These are phyloP conservation scores for Procambarus clarkii DNA, from an alignment of 1,140 invertebrate species.

Conservation along the genomic window DNA sequence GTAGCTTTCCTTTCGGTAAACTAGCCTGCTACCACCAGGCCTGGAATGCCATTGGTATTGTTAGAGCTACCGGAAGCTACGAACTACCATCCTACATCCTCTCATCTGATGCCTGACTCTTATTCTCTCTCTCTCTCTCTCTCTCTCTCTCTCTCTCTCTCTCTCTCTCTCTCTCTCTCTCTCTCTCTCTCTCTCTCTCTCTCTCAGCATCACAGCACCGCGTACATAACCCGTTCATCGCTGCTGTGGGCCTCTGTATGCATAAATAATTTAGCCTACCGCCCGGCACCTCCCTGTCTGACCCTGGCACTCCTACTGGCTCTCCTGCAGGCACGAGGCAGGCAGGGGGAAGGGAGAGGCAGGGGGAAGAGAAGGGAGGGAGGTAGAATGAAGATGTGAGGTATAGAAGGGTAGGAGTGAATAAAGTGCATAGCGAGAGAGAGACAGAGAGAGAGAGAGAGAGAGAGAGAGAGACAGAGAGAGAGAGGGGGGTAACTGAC, in stretches of 20 bases:
- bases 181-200: conserved; percentile 1
- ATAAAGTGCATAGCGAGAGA: not conserved
- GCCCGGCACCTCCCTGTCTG: not conserved
- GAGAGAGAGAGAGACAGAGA: not conserved
- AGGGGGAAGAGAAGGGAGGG: conserved; percentile 17
- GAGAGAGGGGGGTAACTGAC: not conserved
- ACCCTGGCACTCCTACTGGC: not conserved
- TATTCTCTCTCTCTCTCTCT: not conserved
- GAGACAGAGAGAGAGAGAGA: not conserved
- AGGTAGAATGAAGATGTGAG: conserved; percentile 1
- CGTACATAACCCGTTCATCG: not conserved
- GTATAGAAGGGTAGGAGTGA: not conserved
- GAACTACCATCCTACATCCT: no score
- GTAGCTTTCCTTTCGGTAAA: no score
- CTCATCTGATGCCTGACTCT: no score
- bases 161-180: not conserved
- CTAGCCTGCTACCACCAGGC: no score
- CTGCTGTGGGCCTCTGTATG: not conserved
- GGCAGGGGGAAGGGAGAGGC: not conserved
- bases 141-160: not conserved
- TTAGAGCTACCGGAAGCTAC: no score
- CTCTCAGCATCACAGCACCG: not conserved
- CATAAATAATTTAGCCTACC: conserved; percentile 8
- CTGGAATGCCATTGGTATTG: no score
- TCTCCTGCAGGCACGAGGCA: not conserved